phyloP scores from a whole-genome alignment of 2,797 vertebrate genomes.

The Antennarius maculatus region DNA sequence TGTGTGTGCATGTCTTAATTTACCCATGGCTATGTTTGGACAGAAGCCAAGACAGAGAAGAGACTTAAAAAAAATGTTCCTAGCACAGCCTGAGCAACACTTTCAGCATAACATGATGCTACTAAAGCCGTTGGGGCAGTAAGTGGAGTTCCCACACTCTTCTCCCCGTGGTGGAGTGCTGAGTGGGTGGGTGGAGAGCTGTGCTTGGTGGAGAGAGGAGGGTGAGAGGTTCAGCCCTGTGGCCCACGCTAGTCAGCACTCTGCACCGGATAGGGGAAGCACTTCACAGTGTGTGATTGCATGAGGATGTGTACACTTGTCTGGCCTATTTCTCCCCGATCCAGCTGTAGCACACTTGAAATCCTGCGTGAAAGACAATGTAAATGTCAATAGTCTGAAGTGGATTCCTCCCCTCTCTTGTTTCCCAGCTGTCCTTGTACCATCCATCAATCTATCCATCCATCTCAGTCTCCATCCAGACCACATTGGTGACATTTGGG shows the following conservation, averaged over 20 bases:
- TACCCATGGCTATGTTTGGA: constrained; percentile 24
- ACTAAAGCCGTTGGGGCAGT: constrained; percentile 21
- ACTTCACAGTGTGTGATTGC: constrained; percentile 36
- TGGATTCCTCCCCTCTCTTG: constrained; percentile 31
- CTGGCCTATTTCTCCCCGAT: constrained; percentile 18
- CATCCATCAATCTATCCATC: constrained; percentile 18
- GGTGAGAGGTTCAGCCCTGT: constrained; percentile 55
- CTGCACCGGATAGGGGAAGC: constrained; percentile 22
- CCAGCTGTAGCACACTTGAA: constrained; percentile 54
- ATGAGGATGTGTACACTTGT: constrained; percentile 21
- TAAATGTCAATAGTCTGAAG: constrained; percentile 62
- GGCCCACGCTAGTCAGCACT: constrained; percentile 39
- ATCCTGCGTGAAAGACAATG: constrained; percentile 49
- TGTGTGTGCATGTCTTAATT: constrained; percentile 6
- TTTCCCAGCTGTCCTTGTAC: background rate
- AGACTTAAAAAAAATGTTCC: background rate
- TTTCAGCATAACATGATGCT: constrained; percentile 21
- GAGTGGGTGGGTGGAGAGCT: constrained; percentile 59
- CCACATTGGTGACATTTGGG: too few relatives aligned
- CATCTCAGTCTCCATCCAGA: background rate
- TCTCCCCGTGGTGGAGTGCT: constrained; percentile 39
- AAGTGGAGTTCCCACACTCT: constrained; percentile 41
- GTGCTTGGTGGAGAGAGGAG: constrained; percentile 12
- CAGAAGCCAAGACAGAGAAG: constrained; percentile 10
- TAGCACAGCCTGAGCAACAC: constrained; percentile 6